These are phyloP conservation scores for Scaeva pyrastri DNA, from an alignment of 2,888 invertebrate species.

Conservation along the genomic window DNA sequence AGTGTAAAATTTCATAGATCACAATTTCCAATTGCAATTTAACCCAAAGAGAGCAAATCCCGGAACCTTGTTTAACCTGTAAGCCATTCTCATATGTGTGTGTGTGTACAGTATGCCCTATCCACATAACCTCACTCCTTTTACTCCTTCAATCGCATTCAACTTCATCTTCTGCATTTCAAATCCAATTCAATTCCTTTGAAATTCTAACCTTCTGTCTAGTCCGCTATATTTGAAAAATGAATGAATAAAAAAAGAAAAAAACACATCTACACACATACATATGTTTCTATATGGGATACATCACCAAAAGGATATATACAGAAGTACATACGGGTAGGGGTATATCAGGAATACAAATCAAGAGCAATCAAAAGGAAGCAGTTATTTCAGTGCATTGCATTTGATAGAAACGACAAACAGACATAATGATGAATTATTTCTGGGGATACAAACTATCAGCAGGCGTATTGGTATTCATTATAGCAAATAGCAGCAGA, in stretches of 20 bases:
- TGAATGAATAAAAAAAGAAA: neutral
- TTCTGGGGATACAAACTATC: slow-evolving; percentile 49
- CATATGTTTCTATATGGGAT: neutral
- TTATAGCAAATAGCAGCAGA: slow-evolving; percentile 14
- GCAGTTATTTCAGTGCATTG: slow-evolving; percentile 58
- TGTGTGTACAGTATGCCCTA: too few relatives aligned
- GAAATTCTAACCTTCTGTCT: slow-evolving; percentile 67
- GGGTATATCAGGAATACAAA: slow-evolving; percentile 50
- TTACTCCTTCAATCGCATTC: neutral
- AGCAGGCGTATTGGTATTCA: slow-evolving; percentile 37
- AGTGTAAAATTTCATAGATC: neutral
- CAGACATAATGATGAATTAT: slow-evolving; percentile 72
- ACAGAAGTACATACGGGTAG: too few relatives aligned
- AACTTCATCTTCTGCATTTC: slow-evolving; percentile 31
- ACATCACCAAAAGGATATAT: neutral
- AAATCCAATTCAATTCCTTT: slow-evolving; percentile 63
- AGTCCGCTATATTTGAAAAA: slow-evolving; percentile 32
- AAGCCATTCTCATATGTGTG: too few relatives aligned
- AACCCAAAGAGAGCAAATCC: slow-evolving; percentile 14
- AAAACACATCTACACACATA: too few relatives aligned
- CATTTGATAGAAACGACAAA: slow-evolving; percentile 60
- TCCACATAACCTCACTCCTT: neutral
- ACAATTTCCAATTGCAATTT: slow-evolving; percentile 38
- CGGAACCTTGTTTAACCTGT: slow-evolving; percentile 10
- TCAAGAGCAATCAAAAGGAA: slow-evolving; percentile 65